A percentile compares a stretch with the other conserved stretches of the same genome.
Evolutionary conservation across 2,888 invertebrate species (phyloP).

Genomic region (Trilocha varians): DNA sequence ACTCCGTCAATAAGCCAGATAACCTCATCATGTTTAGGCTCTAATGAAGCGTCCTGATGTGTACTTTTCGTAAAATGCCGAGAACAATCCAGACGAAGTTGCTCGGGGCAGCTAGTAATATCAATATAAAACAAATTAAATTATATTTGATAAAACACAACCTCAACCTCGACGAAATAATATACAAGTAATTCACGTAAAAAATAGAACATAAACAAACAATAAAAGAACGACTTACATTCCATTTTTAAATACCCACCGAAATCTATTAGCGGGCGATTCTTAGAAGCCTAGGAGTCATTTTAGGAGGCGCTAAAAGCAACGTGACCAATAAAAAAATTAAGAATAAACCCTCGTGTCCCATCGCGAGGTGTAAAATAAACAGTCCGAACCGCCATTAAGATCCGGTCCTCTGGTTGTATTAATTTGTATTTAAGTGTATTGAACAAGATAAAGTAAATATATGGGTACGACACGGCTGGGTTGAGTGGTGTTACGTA

Average conservation of each 20-base stretch:
- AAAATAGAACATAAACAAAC: neutral
- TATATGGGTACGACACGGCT: constrained; percentile 51
- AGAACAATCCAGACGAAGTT: no score
- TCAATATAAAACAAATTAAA: no score
- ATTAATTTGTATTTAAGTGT: constrained; percentile 75
- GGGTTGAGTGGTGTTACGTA: constrained; percentile 43
- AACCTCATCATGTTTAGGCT: no score
- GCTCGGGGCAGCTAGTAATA: no score
- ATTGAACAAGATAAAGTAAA: constrained; percentile 72
- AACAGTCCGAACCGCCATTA: constrained; percentile 65
- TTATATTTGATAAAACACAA: no score
- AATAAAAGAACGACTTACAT: neutral
- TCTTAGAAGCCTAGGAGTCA: constrained; percentile 30
- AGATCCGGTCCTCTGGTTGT: constrained; percentile 62
- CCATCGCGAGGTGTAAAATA: constrained; percentile 69
- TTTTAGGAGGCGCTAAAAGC: constrained; percentile 58
- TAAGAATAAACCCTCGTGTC: constrained; percentile 51
- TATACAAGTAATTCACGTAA: no score
- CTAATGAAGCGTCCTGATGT: no score
- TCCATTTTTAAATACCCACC: constrained; percentile 1
- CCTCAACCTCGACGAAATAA: no score
- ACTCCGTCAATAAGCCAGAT: no score
- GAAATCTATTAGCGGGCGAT: constrained; percentile 30
- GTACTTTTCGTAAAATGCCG: no score
- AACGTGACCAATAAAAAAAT: constrained; percentile 40